Percentiles rank a stretch among this genome's conserved stretches.
Conservation (phyloP, 2,113 vertebrate genomes). For the Xyliphius kryptos region DNA sequence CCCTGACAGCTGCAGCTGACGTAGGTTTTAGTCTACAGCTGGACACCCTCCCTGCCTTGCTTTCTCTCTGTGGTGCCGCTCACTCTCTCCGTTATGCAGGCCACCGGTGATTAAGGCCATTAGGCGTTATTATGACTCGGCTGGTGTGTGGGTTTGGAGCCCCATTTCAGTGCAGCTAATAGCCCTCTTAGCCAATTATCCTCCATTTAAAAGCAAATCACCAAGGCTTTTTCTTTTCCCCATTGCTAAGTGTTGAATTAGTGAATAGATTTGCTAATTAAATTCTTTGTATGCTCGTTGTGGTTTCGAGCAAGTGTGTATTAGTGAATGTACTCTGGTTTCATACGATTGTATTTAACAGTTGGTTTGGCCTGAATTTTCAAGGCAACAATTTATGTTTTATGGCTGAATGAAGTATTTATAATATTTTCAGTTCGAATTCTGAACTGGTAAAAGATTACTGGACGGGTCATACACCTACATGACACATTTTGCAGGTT, state of each 20-base stretch:
- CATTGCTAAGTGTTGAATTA: conserved; percentile 84
- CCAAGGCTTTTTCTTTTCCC: conserved; percentile 75
- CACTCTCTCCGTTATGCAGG: conserved; percentile 69
- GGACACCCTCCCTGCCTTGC: conserved; percentile 22
- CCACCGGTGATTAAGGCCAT: conserved; percentile 92
- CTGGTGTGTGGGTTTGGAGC: conserved; percentile 92
- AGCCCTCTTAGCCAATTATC: conserved; percentile 99
- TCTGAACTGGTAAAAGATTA: too few relatives aligned
- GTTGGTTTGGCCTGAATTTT: conserved; percentile 3
- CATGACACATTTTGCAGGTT: too few relatives aligned
- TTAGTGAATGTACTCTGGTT: conserved; percentile 16
- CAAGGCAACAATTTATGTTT: background rate
- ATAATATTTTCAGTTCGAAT: too few relatives aligned
- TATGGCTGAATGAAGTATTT: too few relatives aligned
- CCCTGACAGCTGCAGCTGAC: conserved; percentile 40
- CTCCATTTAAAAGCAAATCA: conserved; percentile 90
- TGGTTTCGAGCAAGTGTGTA: conserved; percentile 23
- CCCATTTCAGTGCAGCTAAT: conserved; percentile 95
- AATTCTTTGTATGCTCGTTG: conserved; percentile 76
- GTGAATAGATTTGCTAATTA: conserved; percentile 93
- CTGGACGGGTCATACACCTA: too few relatives aligned
- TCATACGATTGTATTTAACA: conserved; percentile 24
- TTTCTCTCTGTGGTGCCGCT: conserved; percentile 7
- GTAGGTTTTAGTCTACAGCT: conserved; percentile 36
- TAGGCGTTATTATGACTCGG: conserved; percentile 89